Base-by-base conservation (phyloP, 2,888 invertebrate species). In the Andrena marginata region DNA sequence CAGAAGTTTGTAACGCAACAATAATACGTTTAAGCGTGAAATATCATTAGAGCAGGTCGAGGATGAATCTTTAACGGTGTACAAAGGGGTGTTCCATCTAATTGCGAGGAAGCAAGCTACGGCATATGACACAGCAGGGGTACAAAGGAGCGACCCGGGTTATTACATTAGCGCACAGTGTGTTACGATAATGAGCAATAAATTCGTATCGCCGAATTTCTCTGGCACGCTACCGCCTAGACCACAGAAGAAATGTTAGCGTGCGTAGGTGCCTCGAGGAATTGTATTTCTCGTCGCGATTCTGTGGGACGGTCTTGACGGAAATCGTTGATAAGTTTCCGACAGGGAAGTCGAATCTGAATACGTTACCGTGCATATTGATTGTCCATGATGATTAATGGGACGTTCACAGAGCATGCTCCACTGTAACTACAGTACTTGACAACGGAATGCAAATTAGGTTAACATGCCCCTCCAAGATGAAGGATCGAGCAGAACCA, bases 301-400 rank as follows among this genome's bases (percentile, higher is more conserved):
- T 16, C 69, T 31, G 54, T 23, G 29, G 59, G 13, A 33, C 51
- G 68, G 29, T 23, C 7, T 13, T 54, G 67, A 16, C 74, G 56
- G 75, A 59, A 74, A 51, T 33, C 60, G 62, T 74, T 75, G 77
- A 74, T 75, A 64, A 77, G 73, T 85, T 85, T 80, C 79, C 74
- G 73, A 72, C 70, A 67, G 51, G 69, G 74, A 76, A 77, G 85
- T 82, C 76, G 76, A 85, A 87, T 85, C 73, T 79, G 82, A 85
- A 85, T 80, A 84, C 81, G 70, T 80, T 80, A 33, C 68, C 65
- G 56, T 63, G 56, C 80, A 72, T 81, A 85, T 89, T 89, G 89
- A 90, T 89, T 90, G 88, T 87, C 82, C 76, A 78, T 73, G 83
- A 77, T 88, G 91, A 91, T 89, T 89, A 88, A 90, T 91, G 84